Evolutionary conservation across 2,888 invertebrate genomes (phyloP).

Genomic region (Phengaris alcon): DNA sequence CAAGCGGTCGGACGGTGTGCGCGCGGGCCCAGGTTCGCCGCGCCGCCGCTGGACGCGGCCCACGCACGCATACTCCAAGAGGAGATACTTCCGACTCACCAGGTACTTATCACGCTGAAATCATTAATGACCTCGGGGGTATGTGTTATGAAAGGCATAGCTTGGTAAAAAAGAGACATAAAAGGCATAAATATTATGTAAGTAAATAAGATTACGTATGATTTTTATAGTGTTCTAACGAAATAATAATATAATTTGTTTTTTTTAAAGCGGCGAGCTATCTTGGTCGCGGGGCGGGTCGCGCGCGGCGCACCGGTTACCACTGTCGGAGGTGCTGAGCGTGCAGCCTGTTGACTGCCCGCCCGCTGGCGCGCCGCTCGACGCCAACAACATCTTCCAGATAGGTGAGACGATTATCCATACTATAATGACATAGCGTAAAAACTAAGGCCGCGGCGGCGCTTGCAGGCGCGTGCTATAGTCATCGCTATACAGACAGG

Average conservation of each 20-base stretch:
- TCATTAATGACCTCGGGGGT: not conserved
- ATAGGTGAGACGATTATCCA: constrained; percentile 53
- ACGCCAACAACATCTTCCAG: constrained; percentile 96
- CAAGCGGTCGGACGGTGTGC: constrained; percentile 92
- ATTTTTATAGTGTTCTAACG: no score
- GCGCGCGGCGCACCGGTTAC: constrained; percentile 89
- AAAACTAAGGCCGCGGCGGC: no score
- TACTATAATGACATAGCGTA: no score
- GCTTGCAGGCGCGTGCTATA: no score
- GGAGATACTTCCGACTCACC: constrained; percentile 92
- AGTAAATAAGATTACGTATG: no score
- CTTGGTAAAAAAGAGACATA: no score
- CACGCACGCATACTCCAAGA: constrained; percentile 89
- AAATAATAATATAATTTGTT: not conserved
- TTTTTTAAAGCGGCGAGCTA: constrained; percentile 57
- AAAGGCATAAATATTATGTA: no score
- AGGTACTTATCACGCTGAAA: constrained; percentile 72
- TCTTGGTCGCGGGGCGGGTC: constrained; percentile 78
- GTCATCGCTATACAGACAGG: no score
- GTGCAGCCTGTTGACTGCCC: constrained; percentile 84
- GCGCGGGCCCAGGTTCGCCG: constrained; percentile 79
- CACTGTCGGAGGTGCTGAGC: constrained; percentile 90
- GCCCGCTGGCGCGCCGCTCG: constrained; percentile 81
- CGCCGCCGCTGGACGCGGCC: constrained; percentile 83
- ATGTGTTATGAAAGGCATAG: no score